phyloP scores from a whole-genome alignment of 2,797 vertebrate genomes.

The Pyrocephalus nanus region DNA sequence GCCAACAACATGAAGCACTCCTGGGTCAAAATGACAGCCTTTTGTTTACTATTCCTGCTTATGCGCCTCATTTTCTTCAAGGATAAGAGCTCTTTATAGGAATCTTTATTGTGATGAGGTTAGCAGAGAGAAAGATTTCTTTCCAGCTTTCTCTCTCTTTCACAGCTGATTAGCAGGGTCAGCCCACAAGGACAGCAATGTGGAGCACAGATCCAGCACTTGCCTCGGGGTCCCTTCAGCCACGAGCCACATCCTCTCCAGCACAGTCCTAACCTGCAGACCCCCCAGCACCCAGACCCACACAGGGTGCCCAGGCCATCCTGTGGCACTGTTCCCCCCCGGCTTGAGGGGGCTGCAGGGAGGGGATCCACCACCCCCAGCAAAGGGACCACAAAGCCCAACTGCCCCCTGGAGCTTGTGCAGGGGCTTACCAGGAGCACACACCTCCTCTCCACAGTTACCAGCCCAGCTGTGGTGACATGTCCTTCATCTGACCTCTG shows the following conservation, averaged over 20 bases:
- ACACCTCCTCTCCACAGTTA: rapidly evolving
- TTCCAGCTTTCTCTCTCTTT: constrained; percentile 58
- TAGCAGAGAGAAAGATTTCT: constrained; percentile 57
- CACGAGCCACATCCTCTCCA: neutral
- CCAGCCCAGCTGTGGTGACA: rapidly evolving
- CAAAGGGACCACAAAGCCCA: neutral
- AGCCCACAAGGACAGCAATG: neutral
- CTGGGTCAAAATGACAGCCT: constrained; percentile 61
- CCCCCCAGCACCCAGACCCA: neutral
- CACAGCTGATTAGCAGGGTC: constrained; percentile 56
- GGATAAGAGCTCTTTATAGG: constrained; percentile 70
- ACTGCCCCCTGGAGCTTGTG: neutral
- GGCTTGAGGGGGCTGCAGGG: rapidly evolving
- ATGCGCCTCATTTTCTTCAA: constrained; percentile 68
- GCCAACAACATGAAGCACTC: constrained; percentile 60
- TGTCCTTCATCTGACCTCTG: neutral
- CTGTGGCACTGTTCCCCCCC: rapidly evolving
- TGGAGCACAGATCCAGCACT: neutral
- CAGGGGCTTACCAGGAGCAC: neutral
- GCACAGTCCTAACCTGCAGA: neutral
- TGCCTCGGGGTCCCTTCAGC: neutral
- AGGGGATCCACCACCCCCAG: neutral
- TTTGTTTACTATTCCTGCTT: constrained; percentile 69
- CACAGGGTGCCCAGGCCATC: neutral
- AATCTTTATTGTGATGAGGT: constrained; percentile 67